A percentile compares a stretch with the other conserved stretches of the same genome.
These are phyloP conservation scores for Alsophila aescularia DNA, from an alignment of 2,888 invertebrate genomes.

Conservation along the genomic window DNA sequence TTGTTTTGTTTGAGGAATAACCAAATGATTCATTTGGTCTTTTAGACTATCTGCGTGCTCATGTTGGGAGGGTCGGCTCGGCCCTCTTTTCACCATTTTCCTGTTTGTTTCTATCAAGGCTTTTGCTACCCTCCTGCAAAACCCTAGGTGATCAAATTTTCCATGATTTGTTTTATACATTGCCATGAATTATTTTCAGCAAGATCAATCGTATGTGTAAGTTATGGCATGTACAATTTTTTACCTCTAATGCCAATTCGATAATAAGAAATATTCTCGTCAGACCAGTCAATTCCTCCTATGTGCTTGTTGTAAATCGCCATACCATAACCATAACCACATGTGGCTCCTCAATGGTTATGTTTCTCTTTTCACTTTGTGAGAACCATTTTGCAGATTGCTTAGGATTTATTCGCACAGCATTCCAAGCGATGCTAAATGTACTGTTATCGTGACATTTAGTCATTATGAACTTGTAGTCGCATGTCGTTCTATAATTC, in stretches of 20 bases:
- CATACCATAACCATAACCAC: no score
- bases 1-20: not conserved
- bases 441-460: no score
- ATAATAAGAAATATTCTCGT: not conserved
- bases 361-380: slow-evolving; percentile 12
- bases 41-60: not conserved
- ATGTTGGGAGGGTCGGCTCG: not conserved
- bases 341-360: slow-evolving; percentile 1
- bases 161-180: not conserved
- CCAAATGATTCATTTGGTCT: not conserved
- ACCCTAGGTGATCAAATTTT: not conserved
- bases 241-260: not conserved
- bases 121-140: not conserved
- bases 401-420: no score
- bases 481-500: no score
- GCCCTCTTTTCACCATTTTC: not conserved
- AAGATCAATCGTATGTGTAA: not conserved
- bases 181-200: not conserved
- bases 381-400: no score
- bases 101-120: not conserved
- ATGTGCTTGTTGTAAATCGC: not conserved
- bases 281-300: not conserved
- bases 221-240: not conserved
- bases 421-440: no score
- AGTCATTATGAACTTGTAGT: no score